Conservation (phyloP, 1,140 invertebrate species). For the Ceratosolen fusciceps region DNA sequence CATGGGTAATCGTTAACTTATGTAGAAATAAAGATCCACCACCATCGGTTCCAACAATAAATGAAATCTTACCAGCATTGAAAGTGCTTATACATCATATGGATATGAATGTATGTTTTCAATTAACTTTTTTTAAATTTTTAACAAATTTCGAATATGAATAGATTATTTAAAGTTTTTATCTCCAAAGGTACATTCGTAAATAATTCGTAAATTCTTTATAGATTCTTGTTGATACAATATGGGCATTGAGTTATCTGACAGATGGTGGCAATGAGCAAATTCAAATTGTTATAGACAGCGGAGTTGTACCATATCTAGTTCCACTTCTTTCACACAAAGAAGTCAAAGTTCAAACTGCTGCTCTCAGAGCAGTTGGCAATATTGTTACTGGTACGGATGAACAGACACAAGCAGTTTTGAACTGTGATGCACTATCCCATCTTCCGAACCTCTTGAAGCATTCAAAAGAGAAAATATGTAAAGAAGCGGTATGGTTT, state of each 20-base stretch:
- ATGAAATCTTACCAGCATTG: slow-evolving; percentile 94
- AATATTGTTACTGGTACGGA: slow-evolving; percentile 99
- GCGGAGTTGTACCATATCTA: slow-evolving; percentile 92
- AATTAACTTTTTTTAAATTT: slow-evolving; percentile 2
- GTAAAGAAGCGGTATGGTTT: slow-evolving; percentile 98
- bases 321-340: slow-evolving; percentile 95
- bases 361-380: slow-evolving; percentile 95
- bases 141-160: not conserved
- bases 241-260: slow-evolving; percentile 99
- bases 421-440: slow-evolving; percentile 83
- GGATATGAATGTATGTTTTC: slow-evolving; percentile 90
- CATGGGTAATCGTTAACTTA: slow-evolving; percentile 97
- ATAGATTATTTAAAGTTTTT: not conserved
- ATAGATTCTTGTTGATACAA: slow-evolving; percentile 97
- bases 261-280: slow-evolving; percentile 99
- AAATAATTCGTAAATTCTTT: slow-evolving; percentile 58
- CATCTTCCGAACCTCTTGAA: slow-evolving; percentile 92
- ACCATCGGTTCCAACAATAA: slow-evolving; percentile 87
- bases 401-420: slow-evolving; percentile 91
- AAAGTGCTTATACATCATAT: slow-evolving; percentile 94
- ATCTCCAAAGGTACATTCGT: not conserved
- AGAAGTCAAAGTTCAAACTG: slow-evolving; percentile 98
- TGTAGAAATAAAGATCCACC: slow-evolving; percentile 97
- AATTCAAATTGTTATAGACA: slow-evolving; percentile 99
- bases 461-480: slow-evolving; percentile 90